Base-by-base conservation (phyloP, 1,140 invertebrate genomes). In the Plutomurus gul region DNA sequence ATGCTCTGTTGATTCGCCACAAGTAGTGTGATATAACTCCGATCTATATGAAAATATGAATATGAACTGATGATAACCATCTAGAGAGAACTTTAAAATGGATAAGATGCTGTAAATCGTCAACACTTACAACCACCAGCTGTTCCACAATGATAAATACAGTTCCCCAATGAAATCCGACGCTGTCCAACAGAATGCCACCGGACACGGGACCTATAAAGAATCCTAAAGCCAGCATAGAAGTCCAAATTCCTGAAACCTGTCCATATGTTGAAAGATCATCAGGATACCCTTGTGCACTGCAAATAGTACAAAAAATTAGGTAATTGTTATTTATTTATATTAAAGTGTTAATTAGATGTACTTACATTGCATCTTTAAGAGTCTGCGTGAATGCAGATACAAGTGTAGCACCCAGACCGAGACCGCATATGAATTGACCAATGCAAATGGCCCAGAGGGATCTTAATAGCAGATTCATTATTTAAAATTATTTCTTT, bases 171-270 rank as follows among this genome's bases (percentile, higher is more conserved):
- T 89, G 85, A 85, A 95, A 95, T 1, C 92, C 92, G 37, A 93
- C 90, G 47, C 87, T 89, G 81, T 95, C 93, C 78, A 92, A 91
- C 1, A 95, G 87, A 47, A 93, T 89, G 8, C 93, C 93, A 39
- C 92, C 92, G 0, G 93, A 87, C 1, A 92, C 93, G 1, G 93
- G 93, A 0, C 93, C 93, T 27, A 94, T 91, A 85, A 94, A 95
- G 27, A 93, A 93, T 16, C 94, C 94, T 0, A 95, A 87, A 3
- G 94, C 94, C 84, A 95, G 94, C 0, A 92, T 91, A 13, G 93
- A 94, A 0, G 93, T 94, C 93, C 93, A 95, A 49, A 95, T 87
- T 3, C 93, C 93, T 5, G 94, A 95, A 51, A 95, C 91, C 37
- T 95, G 86, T 0, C 93, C 93, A 82, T 94, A 95, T 0, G 94